A percentile compares a stretch with the other conserved stretches of the same genome.
phyloP scores from a whole-genome alignment of 1,140 invertebrate genomes.

The Araneus ventricosus region DNA sequence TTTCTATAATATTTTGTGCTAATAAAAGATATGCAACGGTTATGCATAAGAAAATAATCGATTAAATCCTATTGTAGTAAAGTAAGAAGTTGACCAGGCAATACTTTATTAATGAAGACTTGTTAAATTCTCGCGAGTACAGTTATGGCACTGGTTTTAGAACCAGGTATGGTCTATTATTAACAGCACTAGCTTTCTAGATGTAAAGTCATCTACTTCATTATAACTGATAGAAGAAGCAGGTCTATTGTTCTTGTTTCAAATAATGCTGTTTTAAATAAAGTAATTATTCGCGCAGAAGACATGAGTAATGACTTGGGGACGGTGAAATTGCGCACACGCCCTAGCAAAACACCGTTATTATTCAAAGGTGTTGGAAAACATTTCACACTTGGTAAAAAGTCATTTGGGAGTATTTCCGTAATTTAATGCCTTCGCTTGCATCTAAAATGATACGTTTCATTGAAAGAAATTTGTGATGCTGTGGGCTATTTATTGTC shows the following conservation, averaged over 20 bases:
- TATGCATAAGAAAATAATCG: too few species aligned
- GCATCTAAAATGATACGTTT: not conserved
- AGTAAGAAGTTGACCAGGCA: too few species aligned
- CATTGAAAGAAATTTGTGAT: not conserved
- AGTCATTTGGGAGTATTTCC: conserved; percentile 4
- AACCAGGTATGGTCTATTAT: not conserved
- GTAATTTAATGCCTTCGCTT: conserved; percentile 24
- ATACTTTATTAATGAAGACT: too few species aligned
- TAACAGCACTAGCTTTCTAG: not conserved
- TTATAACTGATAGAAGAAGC: too few species aligned
- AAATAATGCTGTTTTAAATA: conserved; percentile 21
- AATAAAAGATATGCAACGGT: too few species aligned
- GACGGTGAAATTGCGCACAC: not conserved
- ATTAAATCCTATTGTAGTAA: too few species aligned
- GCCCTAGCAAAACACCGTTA: conserved; percentile 25
- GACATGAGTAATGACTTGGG: not conserved
- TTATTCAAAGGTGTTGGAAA: conserved; percentile 4
- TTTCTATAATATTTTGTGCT: too few species aligned
- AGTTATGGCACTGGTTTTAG: not conserved
- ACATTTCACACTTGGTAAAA: conserved; percentile 8
- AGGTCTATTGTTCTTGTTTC: not conserved
- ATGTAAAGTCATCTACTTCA: not conserved
- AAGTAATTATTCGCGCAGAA: not conserved
- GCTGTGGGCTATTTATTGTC: not conserved
- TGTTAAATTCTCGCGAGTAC: too few species aligned